Percentiles rank a stretch among this genome's conserved stretches.
Conservation (phyloP, 1,140 invertebrate species). For the Calephelis virginiensis region DNA sequence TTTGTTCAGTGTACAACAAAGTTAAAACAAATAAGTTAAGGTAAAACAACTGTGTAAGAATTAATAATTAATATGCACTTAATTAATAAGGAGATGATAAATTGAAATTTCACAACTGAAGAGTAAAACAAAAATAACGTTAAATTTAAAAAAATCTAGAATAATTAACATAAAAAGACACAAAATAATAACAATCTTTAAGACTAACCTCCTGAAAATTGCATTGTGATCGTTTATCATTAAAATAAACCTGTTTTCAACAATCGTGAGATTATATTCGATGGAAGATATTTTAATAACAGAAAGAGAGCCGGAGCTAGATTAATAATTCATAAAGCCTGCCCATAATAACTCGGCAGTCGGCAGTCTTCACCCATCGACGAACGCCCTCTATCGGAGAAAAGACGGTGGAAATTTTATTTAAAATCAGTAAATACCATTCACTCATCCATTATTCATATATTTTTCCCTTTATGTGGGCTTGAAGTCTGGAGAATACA, state of each 20-base stretch:
- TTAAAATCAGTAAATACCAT: constrained; percentile 35
- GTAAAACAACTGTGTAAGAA: no score
- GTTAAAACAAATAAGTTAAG: no score
- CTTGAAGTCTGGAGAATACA: constrained; percentile 26
- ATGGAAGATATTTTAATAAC: not conserved
- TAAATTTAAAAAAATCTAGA: no score
- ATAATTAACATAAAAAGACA: no score
- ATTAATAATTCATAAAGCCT: constrained; percentile 15
- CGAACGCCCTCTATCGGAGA: constrained; percentile 13
- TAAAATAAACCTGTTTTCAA: not conserved
- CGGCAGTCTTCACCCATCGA: not conserved
- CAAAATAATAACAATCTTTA: no score
- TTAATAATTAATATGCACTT: no score
- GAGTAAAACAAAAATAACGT: no score
- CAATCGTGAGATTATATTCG: not conserved
- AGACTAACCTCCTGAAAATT: no score
- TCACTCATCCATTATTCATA: constrained; percentile 51
- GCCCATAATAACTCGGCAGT: constrained; percentile 6
- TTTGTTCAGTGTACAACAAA: no score
- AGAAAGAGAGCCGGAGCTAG: not conserved
- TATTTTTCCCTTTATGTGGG: constrained; percentile 42
- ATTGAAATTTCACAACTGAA: no score
- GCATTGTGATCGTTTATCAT: not conserved
- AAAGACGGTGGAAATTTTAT: constrained; percentile 28
- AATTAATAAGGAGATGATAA: no score